A percentile compares a stretch with the other conserved stretches of the same genome.
Evolutionary conservation across 2,797 vertebrate genomes (phyloP).

Genomic region (Sus cebifrons): DNA sequence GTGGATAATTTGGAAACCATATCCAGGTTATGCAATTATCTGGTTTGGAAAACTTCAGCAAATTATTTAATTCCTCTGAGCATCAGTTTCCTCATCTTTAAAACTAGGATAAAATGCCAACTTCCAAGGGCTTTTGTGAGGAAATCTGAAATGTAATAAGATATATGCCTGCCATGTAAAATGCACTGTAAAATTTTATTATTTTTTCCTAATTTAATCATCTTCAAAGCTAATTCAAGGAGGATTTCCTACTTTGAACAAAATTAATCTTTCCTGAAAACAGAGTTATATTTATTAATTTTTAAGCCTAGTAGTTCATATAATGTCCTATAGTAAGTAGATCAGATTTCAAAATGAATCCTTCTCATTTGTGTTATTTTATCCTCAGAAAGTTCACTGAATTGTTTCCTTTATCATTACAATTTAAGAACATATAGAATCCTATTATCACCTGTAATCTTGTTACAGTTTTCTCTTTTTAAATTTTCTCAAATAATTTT

Average conservation of each 20-base stretch:
- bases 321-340: neutral
- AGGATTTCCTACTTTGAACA: neutral
- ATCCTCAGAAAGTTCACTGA: conserved; percentile 39
- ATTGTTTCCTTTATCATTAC: neutral
- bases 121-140: neutral
- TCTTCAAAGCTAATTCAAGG: neutral
- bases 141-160: conserved; percentile 19
- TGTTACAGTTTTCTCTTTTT: neutral
- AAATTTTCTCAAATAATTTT: conserved; percentile 28
- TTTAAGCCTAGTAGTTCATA: conserved; percentile 22
- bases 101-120: neutral
- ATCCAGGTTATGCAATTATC: neutral
- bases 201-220: neutral
- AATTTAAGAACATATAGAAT: conserved; percentile 27
- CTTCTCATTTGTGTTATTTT: conserved; percentile 42
- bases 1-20: neutral
- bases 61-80: conserved; percentile 40
- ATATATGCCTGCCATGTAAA: neutral
- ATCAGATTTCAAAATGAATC: conserved; percentile 37
- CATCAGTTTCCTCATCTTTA: conserved; percentile 20
- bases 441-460: neutral
- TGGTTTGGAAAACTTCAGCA: neutral
- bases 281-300: conserved; percentile 5
- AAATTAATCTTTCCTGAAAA: conserved; percentile 53
- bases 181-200: neutral